phyloP scores from a whole-genome alignment of 35 echinoderm and acorn worm species.

The Strongylocentrotus purpuratus region DNA sequence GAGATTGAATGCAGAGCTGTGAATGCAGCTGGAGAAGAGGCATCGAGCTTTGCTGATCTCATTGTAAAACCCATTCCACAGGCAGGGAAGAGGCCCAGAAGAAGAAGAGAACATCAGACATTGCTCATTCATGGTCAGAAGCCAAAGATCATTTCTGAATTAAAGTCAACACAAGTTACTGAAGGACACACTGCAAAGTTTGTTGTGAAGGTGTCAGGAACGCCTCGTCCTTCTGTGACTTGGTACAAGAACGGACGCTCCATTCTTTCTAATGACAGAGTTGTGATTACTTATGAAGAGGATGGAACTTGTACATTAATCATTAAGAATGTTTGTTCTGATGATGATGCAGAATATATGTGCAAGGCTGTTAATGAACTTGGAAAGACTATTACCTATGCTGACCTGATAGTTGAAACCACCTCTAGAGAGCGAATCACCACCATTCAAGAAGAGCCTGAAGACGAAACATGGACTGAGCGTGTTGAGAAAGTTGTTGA shows the following conservation, averaged over 20 bases:
- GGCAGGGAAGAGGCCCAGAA: constrained; percentile 54
- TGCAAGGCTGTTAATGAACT: constrained; percentile 97
- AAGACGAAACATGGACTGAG: constrained; percentile 83
- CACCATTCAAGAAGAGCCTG: constrained; percentile 80
- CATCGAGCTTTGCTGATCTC: constrained; percentile 87
- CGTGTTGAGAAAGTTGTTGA: constrained; percentile 64
- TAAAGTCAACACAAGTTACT: constrained; percentile 63
- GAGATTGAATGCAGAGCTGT: constrained; percentile 97
- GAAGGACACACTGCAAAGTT: constrained; percentile 80
- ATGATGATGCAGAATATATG: constrained; percentile 99
- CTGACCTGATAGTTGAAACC: constrained; percentile 72
- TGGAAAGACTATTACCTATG: constrained; percentile 91
- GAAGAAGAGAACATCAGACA: constrained; percentile 63
- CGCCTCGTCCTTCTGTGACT: constrained; percentile 83
- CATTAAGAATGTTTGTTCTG: constrained; percentile 71
- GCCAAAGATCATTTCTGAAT: constrained; percentile 79
- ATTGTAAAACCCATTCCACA: constrained; percentile 88
- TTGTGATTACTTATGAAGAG: constrained; percentile 63
- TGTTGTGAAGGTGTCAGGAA: constrained; percentile 62
- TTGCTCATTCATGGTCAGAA: constrained; percentile 70
- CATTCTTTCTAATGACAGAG: constrained; percentile 62
- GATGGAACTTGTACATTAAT: constrained; percentile 89
- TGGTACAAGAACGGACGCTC: constrained; percentile 98
- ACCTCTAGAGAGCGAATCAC: constrained; percentile 66
- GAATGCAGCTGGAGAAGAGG: constrained; percentile 76